Evolutionary conservation across 2,113 vertebrate species (phyloP).

Genomic region (Philantomba maxwellii): DNA sequence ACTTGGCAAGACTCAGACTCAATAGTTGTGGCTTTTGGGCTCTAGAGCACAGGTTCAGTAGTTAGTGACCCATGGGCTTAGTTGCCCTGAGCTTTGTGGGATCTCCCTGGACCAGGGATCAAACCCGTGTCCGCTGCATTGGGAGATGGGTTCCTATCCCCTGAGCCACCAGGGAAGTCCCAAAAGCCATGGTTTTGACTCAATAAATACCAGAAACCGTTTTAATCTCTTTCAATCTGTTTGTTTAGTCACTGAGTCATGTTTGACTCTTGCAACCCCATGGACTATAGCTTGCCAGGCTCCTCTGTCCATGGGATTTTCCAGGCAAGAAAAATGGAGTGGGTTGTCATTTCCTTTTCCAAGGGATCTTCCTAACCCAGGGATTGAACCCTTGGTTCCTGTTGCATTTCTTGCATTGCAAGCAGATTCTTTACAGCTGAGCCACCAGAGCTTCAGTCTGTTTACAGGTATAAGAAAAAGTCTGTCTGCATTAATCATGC

Average conservation of each 20-base stretch:
- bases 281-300: background rate
- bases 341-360: background rate
- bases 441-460: background rate
- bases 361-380: background rate
- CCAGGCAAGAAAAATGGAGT: background rate
- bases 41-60: background rate
- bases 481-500: conserved; percentile 13
- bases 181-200: conserved; percentile 42
- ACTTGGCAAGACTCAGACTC: background rate
- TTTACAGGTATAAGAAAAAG: conserved; percentile 36
- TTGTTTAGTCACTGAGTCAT: background rate
- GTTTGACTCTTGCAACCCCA: background rate
- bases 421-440: background rate
- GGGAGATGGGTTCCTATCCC: background rate
- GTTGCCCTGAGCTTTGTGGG: background rate
- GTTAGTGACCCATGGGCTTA: background rate
- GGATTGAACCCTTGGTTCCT: background rate
- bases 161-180: background rate
- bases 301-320: background rate
- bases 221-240: conserved; percentile 41
- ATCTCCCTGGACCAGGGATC: background rate
- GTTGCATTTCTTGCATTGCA: background rate
- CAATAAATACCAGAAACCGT: conserved; percentile 26
- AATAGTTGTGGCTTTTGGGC: background rate
- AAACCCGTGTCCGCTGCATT: background rate